These are phyloP conservation scores for Elmis aenea DNA, from an alignment of 2,888 invertebrate genomes.

Conservation along the genomic window DNA sequence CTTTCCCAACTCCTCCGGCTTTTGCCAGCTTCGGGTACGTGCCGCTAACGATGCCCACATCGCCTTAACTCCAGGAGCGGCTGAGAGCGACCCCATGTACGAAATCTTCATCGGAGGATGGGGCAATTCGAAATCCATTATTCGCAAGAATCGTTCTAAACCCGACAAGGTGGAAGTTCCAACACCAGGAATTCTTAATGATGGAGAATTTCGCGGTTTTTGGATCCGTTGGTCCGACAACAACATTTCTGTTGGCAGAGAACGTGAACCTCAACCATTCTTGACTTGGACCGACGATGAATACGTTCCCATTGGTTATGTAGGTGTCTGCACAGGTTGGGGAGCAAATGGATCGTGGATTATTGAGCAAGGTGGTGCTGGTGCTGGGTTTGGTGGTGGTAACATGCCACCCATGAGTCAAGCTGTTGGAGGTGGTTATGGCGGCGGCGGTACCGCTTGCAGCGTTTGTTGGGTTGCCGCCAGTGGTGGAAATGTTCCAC, in stretches of 20 bases:
- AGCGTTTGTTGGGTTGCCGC: conserved; percentile 64
- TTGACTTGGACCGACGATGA: conserved; percentile 67
- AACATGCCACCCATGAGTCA: too few species aligned
- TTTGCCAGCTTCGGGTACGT: conserved; percentile 72
- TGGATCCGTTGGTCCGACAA: conserved; percentile 77
- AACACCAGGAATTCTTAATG: conserved; percentile 68
- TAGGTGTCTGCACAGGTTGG: conserved; percentile 84
- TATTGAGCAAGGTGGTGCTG: conserved; percentile 51
- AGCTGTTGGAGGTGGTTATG: conserved; percentile 27
- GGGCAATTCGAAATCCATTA: conserved; percentile 78
- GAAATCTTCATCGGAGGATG: conserved; percentile 88
- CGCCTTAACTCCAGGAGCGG: conserved; percentile 67
- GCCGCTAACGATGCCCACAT: conserved; percentile 81
- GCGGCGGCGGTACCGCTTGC: conserved; percentile 28
- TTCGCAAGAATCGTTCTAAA: conserved; percentile 69
- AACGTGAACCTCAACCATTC: conserved; percentile 68
- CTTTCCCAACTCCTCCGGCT: conserved; percentile 65
- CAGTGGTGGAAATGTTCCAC: conserved; percentile 63
- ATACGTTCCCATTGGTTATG: conserved; percentile 64
- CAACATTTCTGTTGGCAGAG: conserved; percentile 41
- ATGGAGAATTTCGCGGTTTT: conserved; percentile 73
- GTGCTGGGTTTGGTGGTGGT: too few species aligned
- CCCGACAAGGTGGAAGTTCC: conserved; percentile 51
- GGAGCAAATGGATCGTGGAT: conserved; percentile 79
- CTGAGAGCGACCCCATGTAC: conserved; percentile 71